Evolutionary conservation across 1,140 invertebrate genomes (phyloP), one percentile per base, ranked within the genome.

Genomic region (Anadara kagoshimensis): DNA sequence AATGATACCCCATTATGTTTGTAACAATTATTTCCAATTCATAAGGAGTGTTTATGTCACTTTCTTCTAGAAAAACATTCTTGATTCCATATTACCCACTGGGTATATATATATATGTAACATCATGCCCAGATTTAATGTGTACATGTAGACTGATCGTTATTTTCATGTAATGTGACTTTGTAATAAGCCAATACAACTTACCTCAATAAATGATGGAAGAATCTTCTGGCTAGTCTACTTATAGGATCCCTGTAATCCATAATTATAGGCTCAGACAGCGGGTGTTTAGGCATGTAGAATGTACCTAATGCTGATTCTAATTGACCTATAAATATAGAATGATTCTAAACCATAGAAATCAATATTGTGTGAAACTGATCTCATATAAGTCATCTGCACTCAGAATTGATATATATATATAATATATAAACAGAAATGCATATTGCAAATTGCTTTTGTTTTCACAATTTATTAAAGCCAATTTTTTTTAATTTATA

Each of bases 201-300:
- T 22, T 83, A 93, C 92, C 94, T 92, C 36, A 95, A 88, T 59
- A 95, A 86, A 84, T 93, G 93, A 87, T 95, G 94, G 80, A 95
- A 95, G 88, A 95, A 95, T 78, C 93, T 86, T 69, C 94, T 88
- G 10, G 94, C 94, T 24, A 95, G 88, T 82, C 94, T 92, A 78
- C 92, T 91, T 24, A 95, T 92, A 88, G 94, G 92, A 81, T 94
- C 93, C 49, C 92, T 91, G 80, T 93, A 94, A 87, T 94, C 93
- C 76, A 94, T 90, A 80, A 93, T 92, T 0, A 92, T 91, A n/a
- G 92, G 90, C 81, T 93, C 91, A 81, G 92, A 92, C 54, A 95
- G 90, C 12, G 93, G 91, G 77, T 91, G 88, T 29, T 84, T 85
- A 22, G 93, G 92, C 26, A 91, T 90, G 83, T 94, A 93, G 85